Conservation (phyloP, 2,797 vertebrate species). For the Cheirogaleus major region DNA sequence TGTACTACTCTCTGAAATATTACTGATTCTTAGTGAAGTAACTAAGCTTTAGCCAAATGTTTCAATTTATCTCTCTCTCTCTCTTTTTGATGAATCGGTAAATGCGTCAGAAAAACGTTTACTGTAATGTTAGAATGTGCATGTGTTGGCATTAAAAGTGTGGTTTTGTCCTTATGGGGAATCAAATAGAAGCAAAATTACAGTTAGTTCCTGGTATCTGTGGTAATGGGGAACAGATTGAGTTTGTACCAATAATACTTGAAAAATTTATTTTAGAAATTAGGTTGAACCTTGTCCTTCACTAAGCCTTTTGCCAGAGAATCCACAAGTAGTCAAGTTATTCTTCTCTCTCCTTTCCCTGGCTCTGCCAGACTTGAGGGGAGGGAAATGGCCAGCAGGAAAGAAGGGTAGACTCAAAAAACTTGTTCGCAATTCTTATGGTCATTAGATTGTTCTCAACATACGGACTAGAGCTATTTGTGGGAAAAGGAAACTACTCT, state of each 20-base stretch:
- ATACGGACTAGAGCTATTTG: not conserved
- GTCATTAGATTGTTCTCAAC: not conserved
- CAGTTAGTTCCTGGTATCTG: conserved; percentile 69
- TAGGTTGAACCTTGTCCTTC: conserved; percentile 38
- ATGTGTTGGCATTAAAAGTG: conserved; percentile 67
- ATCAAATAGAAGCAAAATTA: conserved; percentile 68
- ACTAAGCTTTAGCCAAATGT: conserved; percentile 54
- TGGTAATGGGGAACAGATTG: conserved; percentile 63
- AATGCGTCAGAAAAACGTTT: conserved; percentile 71
- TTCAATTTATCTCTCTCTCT: conserved; percentile 47
- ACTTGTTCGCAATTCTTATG: not conserved
- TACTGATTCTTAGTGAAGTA: conserved; percentile 53
- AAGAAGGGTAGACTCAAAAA: conserved; percentile 1
- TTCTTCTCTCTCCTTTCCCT: not conserved
- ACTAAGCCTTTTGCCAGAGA: conserved; percentile 30
- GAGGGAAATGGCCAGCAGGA: not conserved
- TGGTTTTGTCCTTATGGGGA: conserved; percentile 66
- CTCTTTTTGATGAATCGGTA: conserved; percentile 47
- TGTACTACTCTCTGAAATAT: conserved; percentile 61
- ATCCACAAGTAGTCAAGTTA: not conserved
- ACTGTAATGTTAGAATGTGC: conserved; percentile 72
- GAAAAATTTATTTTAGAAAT: conserved; percentile 65
- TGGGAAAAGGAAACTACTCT: not conserved
- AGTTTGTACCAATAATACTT: conserved; percentile 54
- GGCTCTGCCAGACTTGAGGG: not conserved